Conservation (phyloP, 2,797 vertebrate species). For the Semaprochilodus insignis region DNA sequence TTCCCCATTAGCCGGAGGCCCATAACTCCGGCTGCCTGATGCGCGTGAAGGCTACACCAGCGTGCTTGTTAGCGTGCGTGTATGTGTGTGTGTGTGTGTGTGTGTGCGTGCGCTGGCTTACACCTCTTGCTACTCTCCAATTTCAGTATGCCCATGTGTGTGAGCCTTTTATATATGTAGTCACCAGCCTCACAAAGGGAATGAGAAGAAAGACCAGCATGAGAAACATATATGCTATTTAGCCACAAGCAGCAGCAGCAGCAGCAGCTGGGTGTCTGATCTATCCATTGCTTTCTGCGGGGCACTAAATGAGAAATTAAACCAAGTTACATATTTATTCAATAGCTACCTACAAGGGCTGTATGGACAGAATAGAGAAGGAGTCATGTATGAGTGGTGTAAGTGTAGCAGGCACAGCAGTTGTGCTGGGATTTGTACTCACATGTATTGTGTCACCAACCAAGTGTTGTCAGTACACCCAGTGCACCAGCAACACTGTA, state of each 20-base stretch:
- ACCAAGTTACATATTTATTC: too few relatives aligned
- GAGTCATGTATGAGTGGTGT: too few relatives aligned
- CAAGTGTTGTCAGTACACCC: too few relatives aligned
- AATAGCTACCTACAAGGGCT: too few relatives aligned
- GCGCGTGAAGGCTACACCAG: slow-evolving; percentile 48
- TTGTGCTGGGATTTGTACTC: too few relatives aligned
- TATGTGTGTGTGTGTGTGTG: slow-evolving; percentile 20
- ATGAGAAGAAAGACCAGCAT: not conserved
- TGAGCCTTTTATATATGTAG: slow-evolving; percentile 53
- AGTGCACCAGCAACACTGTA: too few relatives aligned
- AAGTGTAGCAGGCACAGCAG: too few relatives aligned
- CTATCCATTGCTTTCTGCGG: not conserved
- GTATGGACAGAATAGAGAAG: too few relatives aligned
- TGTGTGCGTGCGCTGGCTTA: slow-evolving; percentile 48
- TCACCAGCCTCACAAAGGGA: not conserved
- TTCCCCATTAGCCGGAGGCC: slow-evolving; percentile 18
- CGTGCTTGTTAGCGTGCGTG: slow-evolving; percentile 50
- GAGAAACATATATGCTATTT: not conserved
- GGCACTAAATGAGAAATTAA: not conserved
- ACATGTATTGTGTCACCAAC: too few relatives aligned
- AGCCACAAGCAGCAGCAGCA: not conserved
- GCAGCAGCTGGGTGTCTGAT: not conserved
- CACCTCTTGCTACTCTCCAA: slow-evolving; percentile 44
- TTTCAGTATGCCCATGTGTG: slow-evolving; percentile 57
- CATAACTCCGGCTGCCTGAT: slow-evolving; percentile 23